Evolutionary conservation across 2,113 vertebrate genomes (phyloP), one percentile per base, ranked within the genome.

Genomic region (Gnathonemus echidnorhynchus): DNA sequence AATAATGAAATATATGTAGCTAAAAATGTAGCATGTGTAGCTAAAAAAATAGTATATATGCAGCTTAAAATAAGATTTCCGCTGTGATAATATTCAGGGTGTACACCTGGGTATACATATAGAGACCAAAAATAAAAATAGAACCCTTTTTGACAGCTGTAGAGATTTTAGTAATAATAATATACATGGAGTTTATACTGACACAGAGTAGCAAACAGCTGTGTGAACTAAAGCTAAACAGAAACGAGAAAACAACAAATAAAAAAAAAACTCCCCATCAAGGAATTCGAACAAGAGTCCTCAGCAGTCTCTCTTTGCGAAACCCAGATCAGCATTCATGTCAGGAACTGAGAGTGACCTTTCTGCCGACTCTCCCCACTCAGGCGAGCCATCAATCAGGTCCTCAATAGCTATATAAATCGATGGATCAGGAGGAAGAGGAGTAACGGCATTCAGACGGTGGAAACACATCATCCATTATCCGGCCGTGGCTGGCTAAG

Each of bases 381-480:
- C 45, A 45, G 9, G 15, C 86, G 31, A 13, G 17, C 31, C 56
- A 88, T 88, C 87, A 66, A 45, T 88, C 87, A 58, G 42, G 39
- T 39, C 87, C 45, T 53, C 87, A 88, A 88, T 88, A 66, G 87
- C 31, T 88, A 53, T 46, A 66, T 88, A 88, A 88, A 88, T 88
- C 87, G 24, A 88, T 66, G 39, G 45, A 88, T 62, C 53, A 46
- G 53, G 21, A 31, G 39, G 50, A 31, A 53, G 50, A 87, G 50
- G 27, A 88, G 53, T 45, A n/a, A 66, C 31, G 58, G 31, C 87
- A 88, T 66, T 88, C 87, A 88, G 87, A 24, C 10, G 52, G 52
- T 88, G 31, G 87, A 35, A 58, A 42, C 15, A 45, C 87, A 66
- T 66, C 56, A 66, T 88, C 87, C 52, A 46, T 88, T 66, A 88